phyloP scores from a whole-genome alignment of 2,888 invertebrate genomes.

The Adelphocoris suturalis region DNA sequence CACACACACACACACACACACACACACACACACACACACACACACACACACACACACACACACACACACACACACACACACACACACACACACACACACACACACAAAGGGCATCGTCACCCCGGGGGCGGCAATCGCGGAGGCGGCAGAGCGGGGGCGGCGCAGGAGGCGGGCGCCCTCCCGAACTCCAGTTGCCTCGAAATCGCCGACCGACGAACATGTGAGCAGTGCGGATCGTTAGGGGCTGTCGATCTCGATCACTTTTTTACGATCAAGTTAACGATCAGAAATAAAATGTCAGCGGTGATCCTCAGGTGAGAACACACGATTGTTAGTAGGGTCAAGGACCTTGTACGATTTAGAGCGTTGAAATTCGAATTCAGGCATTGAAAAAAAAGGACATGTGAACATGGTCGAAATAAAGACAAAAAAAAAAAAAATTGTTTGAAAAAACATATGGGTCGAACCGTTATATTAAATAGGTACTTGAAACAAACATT shows the following conservation, averaged over 20 bases:
- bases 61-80: too few relatives aligned
- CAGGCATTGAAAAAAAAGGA: too few relatives aligned
- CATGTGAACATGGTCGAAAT: too few relatives aligned
- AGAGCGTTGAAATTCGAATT: background rate
- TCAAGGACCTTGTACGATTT: background rate
- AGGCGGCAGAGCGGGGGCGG: background rate
- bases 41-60: too few relatives aligned
- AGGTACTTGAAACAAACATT: too few relatives aligned
- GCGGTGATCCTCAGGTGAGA: slow-evolving; percentile 52
- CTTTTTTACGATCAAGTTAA: background rate
- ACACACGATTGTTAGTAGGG: background rate
- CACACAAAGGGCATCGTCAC: background rate
- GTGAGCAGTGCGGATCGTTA: slow-evolving; percentile 59
- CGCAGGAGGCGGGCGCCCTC: background rate
- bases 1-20: too few relatives aligned
- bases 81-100: too few relatives aligned
- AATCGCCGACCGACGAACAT: slow-evolving; percentile 55
- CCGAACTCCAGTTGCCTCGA: slow-evolving; percentile 46
- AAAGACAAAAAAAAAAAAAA: too few relatives aligned
- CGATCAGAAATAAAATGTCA: slow-evolving; percentile 36
- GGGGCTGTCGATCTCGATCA: slow-evolving; percentile 48
- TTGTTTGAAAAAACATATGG: too few relatives aligned
- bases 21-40: too few relatives aligned
- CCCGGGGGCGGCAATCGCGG: background rate
- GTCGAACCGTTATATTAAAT: too few relatives aligned